A percentile compares a stretch with the other conserved stretches of the same genome.
phyloP scores from a whole-genome alignment of 2,797 vertebrate species.

The Otolemur crassicaudatus region DNA sequence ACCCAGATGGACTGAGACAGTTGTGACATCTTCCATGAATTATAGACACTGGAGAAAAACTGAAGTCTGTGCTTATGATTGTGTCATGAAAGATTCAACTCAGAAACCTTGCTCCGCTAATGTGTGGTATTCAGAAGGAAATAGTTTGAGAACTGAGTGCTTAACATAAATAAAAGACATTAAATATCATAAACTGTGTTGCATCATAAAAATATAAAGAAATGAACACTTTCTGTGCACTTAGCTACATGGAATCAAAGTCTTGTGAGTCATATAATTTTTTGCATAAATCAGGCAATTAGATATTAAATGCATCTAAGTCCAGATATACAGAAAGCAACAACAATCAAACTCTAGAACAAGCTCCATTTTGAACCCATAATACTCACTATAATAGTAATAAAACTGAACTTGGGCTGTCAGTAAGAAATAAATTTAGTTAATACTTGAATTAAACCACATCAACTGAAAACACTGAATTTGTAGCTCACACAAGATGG shows the following conservation, averaged over 20 bases:
- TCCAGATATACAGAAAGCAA: background rate
- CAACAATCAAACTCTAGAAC: background rate
- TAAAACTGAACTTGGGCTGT: background rate
- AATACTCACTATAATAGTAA: background rate
- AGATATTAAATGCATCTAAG: background rate
- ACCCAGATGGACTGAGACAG: background rate
- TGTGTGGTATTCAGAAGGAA: background rate
- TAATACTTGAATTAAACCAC: background rate
- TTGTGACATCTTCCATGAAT: background rate
- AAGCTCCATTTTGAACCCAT: background rate
- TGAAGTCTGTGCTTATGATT: no score
- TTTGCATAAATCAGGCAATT: background rate
- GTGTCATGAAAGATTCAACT: background rate
- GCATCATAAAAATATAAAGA: background rate
- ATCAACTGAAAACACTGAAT: constrained; percentile 14
- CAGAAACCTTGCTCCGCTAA: background rate
- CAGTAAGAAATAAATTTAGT: background rate
- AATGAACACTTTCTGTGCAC: background rate
- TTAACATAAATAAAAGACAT: background rate
- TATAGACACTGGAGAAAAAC: background rate
- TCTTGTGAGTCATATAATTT: background rate
- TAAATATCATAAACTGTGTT: background rate
- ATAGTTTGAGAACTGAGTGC: background rate
- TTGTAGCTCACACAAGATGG: constrained; percentile 85
- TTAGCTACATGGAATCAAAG: background rate